These are phyloP conservation scores for Pseudomyrmex concolor DNA, from an alignment of 1,140 invertebrate genomes.

Conservation along the genomic window DNA sequence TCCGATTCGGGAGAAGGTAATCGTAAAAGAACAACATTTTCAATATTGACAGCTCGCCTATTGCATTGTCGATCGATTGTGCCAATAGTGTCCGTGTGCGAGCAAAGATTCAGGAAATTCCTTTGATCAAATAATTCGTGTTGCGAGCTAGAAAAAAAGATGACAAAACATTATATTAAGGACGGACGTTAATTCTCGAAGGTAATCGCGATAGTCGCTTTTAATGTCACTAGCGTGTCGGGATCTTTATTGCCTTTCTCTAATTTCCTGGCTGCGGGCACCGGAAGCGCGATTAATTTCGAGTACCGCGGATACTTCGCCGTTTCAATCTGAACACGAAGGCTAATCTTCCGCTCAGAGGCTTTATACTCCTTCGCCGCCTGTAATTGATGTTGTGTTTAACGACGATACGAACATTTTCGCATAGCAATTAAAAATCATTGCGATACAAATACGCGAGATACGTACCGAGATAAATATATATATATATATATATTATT, in stretches of 20 bases:
- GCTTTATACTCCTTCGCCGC: background rate
- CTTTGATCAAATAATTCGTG: background rate
- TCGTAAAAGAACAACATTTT: too few species aligned
- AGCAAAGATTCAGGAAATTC: background rate
- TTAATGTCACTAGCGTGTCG: constrained; percentile 45
- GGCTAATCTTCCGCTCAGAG: constrained; percentile 11
- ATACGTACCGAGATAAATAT: background rate
- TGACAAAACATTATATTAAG: background rate
- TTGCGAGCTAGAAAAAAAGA: background rate
- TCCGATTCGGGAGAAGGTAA: background rate
- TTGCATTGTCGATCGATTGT: too few species aligned
- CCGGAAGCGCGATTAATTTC: constrained; percentile 49
- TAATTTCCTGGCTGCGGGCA: constrained; percentile 37
- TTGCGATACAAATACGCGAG: too few species aligned
- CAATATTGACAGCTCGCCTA: too few species aligned
- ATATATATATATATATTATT: background rate
- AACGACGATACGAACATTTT: background rate
- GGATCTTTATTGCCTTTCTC: constrained; percentile 35
- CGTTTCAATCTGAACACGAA: constrained; percentile 21
- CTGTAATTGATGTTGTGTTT: background rate
- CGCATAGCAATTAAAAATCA: background rate
- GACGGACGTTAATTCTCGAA: background rate
- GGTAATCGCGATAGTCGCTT: constrained; percentile 26
- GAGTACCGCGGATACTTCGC: background rate
- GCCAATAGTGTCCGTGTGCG: too few species aligned